Evolutionary conservation across 1,140 invertebrate species (phyloP).

Genomic region (Drosophila pachea): DNA sequence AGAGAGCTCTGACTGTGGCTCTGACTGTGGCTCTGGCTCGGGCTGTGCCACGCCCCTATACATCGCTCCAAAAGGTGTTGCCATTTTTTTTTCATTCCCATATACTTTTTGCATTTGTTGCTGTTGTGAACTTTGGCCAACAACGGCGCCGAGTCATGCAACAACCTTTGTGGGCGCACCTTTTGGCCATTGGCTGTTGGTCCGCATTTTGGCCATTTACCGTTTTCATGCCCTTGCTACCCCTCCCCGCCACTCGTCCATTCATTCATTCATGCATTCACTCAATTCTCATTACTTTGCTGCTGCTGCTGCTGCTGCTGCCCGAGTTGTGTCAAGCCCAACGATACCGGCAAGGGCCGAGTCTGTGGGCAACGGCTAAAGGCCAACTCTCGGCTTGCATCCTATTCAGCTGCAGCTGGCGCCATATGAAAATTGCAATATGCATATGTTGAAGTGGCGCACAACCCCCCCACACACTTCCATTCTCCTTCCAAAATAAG

Average conservation of each 20-base stretch:
- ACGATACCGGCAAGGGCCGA: conserved; percentile 47
- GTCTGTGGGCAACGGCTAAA: conserved; percentile 32
- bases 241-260: conserved; percentile 15
- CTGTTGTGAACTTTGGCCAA: conserved; percentile 67
- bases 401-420: conserved; percentile 38
- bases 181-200: conserved; percentile 29
- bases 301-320: too few species aligned
- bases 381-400: conserved; percentile 15
- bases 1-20: conserved; percentile 34
- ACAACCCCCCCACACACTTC: conserved; percentile 46
- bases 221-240: conserved; percentile 6
- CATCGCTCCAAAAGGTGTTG: conserved; percentile 37
- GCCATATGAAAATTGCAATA: conserved; percentile 66
- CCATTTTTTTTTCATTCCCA: conserved; percentile 14
- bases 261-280: conserved; percentile 44
- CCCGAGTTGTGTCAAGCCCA: conserved; percentile 44
- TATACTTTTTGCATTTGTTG: conserved; percentile 6
- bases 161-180: conserved; percentile 60
- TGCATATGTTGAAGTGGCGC: conserved; percentile 59
- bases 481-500: conserved; percentile 48
- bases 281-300: conserved; percentile 57
- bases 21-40: conserved; percentile 12
- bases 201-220: conserved; percentile 46
- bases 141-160: conserved; percentile 67
- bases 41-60: conserved; percentile 22